Percentiles rank a stretch among this genome's conserved stretches.
phyloP scores from a whole-genome alignment of 2,113 vertebrate genomes.

The Microtus ochrogaster region DNA sequence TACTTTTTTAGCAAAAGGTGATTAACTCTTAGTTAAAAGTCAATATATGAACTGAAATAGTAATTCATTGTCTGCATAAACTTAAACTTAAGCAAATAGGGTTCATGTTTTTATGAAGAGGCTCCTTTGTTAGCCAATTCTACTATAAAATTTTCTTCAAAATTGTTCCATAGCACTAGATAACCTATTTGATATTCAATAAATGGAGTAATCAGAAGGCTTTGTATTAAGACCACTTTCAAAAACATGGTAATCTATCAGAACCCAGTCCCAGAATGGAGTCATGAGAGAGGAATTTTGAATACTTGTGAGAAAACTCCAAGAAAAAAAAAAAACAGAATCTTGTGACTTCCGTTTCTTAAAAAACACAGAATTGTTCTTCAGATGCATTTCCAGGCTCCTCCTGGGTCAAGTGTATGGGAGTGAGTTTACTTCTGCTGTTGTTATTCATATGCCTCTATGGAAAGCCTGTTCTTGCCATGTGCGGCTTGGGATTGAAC shows the following conservation, averaged over 20 bases:
- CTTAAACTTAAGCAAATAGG: background rate
- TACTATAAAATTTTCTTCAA: background rate
- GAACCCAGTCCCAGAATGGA: background rate
- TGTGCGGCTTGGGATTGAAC: too few relatives aligned
- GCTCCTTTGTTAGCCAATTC: slow-evolving; percentile 1
- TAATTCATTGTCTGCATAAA: background rate
- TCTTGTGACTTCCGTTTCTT: background rate
- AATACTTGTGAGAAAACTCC: background rate
- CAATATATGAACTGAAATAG: slow-evolving; percentile 3
- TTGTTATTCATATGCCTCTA: background rate
- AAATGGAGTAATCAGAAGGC: slow-evolving; percentile 28
- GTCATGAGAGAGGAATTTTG: background rate
- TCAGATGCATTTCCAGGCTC: background rate
- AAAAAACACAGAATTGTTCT: background rate
- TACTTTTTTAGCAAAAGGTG: background rate
- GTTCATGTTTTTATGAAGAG: background rate
- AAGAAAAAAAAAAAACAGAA: background rate
- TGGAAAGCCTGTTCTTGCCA: background rate
- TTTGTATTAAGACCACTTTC: slow-evolving; percentile 34
- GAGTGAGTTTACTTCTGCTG: background rate
- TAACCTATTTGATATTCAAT: slow-evolving; percentile 41
- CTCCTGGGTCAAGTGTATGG: too few relatives aligned
- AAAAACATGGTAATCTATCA: background rate
- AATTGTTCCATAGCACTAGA: background rate
- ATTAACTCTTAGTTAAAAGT: background rate